Base-by-base conservation (phyloP, 2,888 invertebrate genomes). In the Yponomeuta sedellus region DNA sequence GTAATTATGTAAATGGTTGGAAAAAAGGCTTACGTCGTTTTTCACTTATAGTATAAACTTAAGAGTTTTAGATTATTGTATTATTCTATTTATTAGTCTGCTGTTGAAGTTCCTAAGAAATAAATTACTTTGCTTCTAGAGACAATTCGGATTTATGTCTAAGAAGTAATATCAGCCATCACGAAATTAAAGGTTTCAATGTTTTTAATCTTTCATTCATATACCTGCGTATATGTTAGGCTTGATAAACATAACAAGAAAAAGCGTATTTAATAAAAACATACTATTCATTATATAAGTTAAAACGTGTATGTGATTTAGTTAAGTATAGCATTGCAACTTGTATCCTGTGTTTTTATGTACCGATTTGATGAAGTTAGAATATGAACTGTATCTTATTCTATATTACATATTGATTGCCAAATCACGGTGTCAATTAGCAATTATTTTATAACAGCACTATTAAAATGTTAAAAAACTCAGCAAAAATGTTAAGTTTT, bases 91-190 rank as follows among this genome's bases (percentile, higher is more conserved):
- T 52, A 52, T 34, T 34, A 52, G 44, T 52, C 39, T 62, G 39
- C n/a, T 12, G 19, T 34, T 62, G 16, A 58, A 57, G 56, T 58
- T 64, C 64, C 28, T 57, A 25, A 19, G 22, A 64, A 44, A 64
- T n/a, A 44, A 64, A 19, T 20, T 44, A 44, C 19, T 64, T 52
- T 52, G 12, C 16, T 16, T 52, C 3, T 12, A 52, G 12, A 16
- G 12, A 16, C 34, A 34, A 34, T 34, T 34, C 34, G 5, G 34
- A 8, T 34, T 34, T 34, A 34, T 8, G 34, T 34, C 8, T 52
- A 52, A 52, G 16, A 44, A 6, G 8, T 52, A 12, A 12, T 52
- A 52, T 16, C 16, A 5, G 16, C 44, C 44, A 52, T 16, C 12
- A 52, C 44, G 16, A 52, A 52, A 16, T 0, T 52, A 52, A 12